A percentile compares a stretch with the other conserved stretches of the same genome.
phyloP scores from a whole-genome alignment of 2,888 invertebrate species.

The Aleiodes leptofemur region DNA sequence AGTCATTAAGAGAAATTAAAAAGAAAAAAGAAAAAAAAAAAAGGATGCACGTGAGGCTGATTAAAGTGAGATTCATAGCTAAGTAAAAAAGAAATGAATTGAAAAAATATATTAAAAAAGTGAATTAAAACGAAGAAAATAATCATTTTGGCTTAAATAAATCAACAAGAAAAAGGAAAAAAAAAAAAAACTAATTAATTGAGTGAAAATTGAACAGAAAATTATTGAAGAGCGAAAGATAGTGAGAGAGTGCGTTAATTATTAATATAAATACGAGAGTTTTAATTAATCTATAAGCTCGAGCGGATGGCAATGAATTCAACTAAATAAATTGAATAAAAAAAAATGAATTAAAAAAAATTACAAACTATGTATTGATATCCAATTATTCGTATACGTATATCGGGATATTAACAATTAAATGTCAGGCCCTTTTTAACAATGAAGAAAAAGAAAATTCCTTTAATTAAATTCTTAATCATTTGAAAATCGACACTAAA shows the following conservation, averaged over 20 bases:
- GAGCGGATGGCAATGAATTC: conserved; percentile 51
- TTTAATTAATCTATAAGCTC: conserved; percentile 49
- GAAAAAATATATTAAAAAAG: conserved; percentile 41
- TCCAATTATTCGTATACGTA: conserved; percentile 72
- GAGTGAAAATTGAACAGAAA: conserved; percentile 43
- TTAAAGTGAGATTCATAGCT: conserved; percentile 29
- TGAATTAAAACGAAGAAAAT: conserved; percentile 15
- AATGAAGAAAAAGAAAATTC: conserved; percentile 57
- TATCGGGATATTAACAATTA: conserved; percentile 68
- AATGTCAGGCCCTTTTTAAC: conserved; percentile 66
- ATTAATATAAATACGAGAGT: conserved; percentile 28
- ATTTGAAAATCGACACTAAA: neutral
- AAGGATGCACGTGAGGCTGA: conserved; percentile 26
- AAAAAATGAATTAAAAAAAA: conserved; percentile 69
- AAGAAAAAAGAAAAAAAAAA: conserved; percentile 33
- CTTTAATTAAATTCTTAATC: conserved; percentile 39
- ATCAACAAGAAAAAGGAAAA: conserved; percentile 23
- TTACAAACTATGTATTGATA: conserved; percentile 67
- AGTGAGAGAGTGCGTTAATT: conserved; percentile 26
- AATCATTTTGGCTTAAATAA: conserved; percentile 37
- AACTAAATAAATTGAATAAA: conserved; percentile 63
- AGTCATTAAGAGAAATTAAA: conserved; percentile 36
- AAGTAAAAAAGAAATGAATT: conserved; percentile 31
- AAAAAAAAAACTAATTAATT: conserved; percentile 41
- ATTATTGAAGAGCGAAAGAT: conserved; percentile 12